Conservation (phyloP, 1,140 invertebrate species). For the Solen grandis region DNA sequence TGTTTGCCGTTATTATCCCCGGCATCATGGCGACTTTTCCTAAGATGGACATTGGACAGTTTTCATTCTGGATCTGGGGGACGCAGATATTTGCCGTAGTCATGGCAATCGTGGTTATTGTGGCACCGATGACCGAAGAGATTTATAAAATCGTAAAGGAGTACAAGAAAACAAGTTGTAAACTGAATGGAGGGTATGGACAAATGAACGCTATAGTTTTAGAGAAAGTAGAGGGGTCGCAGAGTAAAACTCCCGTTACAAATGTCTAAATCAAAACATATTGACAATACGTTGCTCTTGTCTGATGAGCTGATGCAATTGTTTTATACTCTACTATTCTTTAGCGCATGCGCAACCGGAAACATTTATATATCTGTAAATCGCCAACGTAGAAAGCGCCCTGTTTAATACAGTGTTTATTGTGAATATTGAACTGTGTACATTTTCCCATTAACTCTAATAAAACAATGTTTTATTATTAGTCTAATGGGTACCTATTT, state of each 20-base stretch:
- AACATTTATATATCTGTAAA: too few relatives aligned
- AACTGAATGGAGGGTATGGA: conserved; percentile 38
- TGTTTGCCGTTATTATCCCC: conserved; percentile 76
- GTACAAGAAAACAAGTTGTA: conserved; percentile 61
- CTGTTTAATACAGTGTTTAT: too few relatives aligned
- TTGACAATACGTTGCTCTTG: too few relatives aligned
- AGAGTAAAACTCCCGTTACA: conserved; percentile 47
- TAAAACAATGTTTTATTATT: too few relatives aligned
- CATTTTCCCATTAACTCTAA: too few relatives aligned
- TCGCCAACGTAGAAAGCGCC: too few relatives aligned
- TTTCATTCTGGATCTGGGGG: conserved; percentile 76
- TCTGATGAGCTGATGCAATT: too few relatives aligned
- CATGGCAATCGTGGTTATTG: conserved; percentile 75
- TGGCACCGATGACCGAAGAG: conserved; percentile 75
- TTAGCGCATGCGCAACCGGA: too few relatives aligned
- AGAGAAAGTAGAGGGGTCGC: conserved; percentile 9
- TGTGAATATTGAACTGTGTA: too few relatives aligned
- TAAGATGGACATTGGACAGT: conserved; percentile 72
- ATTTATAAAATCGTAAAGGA: conserved; percentile 73
- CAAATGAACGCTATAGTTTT: conserved; percentile 37
- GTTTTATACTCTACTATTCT: too few relatives aligned
- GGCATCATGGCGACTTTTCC: conserved; percentile 75
- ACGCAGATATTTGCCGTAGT: conserved; percentile 75
- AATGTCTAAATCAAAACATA: conserved; percentile 55
- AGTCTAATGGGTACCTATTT: too few relatives aligned